phyloP scores from a whole-genome alignment of 2,888 invertebrate genomes.

The Molanna angustata region DNA sequence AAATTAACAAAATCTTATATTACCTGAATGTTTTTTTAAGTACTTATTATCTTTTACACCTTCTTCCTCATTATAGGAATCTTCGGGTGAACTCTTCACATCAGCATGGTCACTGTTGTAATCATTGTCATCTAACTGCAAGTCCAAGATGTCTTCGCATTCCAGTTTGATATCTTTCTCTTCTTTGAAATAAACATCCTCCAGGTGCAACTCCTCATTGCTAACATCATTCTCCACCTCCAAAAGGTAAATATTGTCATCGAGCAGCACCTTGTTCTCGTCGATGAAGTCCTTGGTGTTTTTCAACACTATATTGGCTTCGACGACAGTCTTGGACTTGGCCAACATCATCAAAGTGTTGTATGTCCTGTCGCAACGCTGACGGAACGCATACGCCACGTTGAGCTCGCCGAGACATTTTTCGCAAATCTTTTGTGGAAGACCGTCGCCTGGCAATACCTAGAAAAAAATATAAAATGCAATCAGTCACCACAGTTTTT shows the following conservation, averaged over 20 bases:
- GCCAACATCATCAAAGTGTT: slow-evolving; percentile 2
- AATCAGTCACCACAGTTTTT: too few species aligned
- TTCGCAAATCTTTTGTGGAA: slow-evolving; percentile 19
- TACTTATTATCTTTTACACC: not conserved
- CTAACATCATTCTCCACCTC: slow-evolving; percentile 1
- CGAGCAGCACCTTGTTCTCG: not conserved
- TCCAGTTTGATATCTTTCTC: slow-evolving; percentile 17
- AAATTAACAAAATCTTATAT: too few species aligned
- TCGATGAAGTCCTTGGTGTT: not conserved
- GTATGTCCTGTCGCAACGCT: slow-evolving; percentile 19
- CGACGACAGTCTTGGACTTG: not conserved
- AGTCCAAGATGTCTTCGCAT: slow-evolving; percentile 4
- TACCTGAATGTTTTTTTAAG: not conserved
- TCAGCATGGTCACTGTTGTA: too few species aligned
- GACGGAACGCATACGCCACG: slow-evolving; percentile 14
- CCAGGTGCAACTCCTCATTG: not conserved
- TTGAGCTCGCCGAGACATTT: slow-evolving; percentile 13
- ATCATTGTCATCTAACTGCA: not conserved
- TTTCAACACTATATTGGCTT: not conserved
- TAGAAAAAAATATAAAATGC: not conserved
- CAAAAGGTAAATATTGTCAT: not conserved
- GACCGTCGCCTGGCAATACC: slow-evolving; percentile 10
- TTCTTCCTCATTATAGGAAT: not conserved
- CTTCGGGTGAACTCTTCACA: not conserved
- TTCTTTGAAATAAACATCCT: slow-evolving; percentile 6